These are phyloP conservation scores for Pyralis farinalis DNA, from an alignment of 2,888 invertebrate genomes.

Conservation along the genomic window DNA sequence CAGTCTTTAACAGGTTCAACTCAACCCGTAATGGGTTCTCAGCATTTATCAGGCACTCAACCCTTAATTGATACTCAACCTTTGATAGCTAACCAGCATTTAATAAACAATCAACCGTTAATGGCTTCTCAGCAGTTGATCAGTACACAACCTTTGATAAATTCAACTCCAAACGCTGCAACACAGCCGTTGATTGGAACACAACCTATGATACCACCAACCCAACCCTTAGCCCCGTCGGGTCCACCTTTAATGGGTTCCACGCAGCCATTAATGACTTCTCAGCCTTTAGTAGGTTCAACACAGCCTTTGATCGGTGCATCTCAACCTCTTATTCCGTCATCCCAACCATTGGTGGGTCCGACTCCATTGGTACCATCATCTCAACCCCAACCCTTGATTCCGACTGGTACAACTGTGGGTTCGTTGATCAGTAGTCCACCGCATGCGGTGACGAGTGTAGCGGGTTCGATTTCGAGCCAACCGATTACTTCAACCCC, in stretches of 20 bases:
- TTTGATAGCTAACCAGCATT: slow-evolving; percentile 12
- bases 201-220: slow-evolving; percentile 8
- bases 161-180: slow-evolving; percentile 31
- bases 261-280: not conserved
- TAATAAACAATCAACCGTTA: slow-evolving; percentile 23
- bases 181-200: slow-evolving; percentile 20
- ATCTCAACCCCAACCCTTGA: slow-evolving; percentile 34
- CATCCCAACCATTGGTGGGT: slow-evolving; percentile 22
- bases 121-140: slow-evolving; percentile 3
- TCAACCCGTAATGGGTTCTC: slow-evolving; percentile 19
- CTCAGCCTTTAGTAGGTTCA: slow-evolving; percentile 28
- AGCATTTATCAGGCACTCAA: slow-evolving; percentile 8
- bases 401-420: slow-evolving; percentile 33
- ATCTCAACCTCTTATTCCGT: slow-evolving; percentile 25
- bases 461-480: slow-evolving; percentile 30
- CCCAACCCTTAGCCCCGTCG: not conserved
- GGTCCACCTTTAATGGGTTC: not conserved
- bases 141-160: slow-evolving; percentile 21
- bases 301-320: slow-evolving; percentile 48
- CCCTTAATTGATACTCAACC: slow-evolving; percentile 26
- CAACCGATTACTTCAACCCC: slow-evolving; percentile 71
- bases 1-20: slow-evolving; percentile 9
- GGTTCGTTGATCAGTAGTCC: slow-evolving; percentile 53
- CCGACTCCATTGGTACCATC: slow-evolving; percentile 28
- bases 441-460: slow-evolving; percentile 35